Conservation (phyloP, 1,140 invertebrate genomes). For the Scaptomyza hsui region DNA sequence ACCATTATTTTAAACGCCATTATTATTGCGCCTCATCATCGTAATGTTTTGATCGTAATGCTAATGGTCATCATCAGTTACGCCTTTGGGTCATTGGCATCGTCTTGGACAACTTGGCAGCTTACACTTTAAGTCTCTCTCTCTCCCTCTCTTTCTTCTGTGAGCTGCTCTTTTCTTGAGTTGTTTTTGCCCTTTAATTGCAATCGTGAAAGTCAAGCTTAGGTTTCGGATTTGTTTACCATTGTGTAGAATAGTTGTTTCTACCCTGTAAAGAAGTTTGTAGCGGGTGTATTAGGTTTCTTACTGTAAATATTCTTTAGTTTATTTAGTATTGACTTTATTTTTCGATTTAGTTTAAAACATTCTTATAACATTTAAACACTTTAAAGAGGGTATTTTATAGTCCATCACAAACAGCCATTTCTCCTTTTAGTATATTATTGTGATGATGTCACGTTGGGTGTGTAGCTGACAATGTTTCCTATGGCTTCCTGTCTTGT, state of each 20-base stretch:
- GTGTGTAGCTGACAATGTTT: slow-evolving; percentile 38
- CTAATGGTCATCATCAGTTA: slow-evolving; percentile 54
- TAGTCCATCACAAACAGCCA: neutral
- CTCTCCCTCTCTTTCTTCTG: slow-evolving; percentile 27
- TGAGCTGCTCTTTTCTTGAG: neutral
- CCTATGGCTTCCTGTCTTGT: slow-evolving; percentile 49
- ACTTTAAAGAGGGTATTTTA: slow-evolving; percentile 20
- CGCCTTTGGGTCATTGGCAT: slow-evolving; percentile 62
- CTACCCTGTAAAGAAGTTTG: neutral
- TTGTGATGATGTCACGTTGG: slow-evolving; percentile 48
- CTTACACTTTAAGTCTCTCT: slow-evolving; percentile 27
- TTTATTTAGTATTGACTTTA: too few relatives aligned
- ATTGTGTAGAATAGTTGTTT: neutral
- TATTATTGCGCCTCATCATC: slow-evolving; percentile 53
- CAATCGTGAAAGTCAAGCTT: slow-evolving; percentile 52
- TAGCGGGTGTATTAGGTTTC: neutral
- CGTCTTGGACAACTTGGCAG: slow-evolving; percentile 13
- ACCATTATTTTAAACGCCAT: slow-evolving; percentile 66
- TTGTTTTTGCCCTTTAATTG: slow-evolving; percentile 46
- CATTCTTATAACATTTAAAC: neutral
- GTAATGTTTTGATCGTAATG: slow-evolving; percentile 16
- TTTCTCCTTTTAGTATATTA: slow-evolving; percentile 15
- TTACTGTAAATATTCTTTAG: too few relatives aligned
- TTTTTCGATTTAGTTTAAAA: neutral
- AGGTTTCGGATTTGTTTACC: slow-evolving; percentile 23